Evolutionary conservation across 2,888 invertebrate genomes (phyloP).

Genomic region (Drosophila kuntzei): DNA sequence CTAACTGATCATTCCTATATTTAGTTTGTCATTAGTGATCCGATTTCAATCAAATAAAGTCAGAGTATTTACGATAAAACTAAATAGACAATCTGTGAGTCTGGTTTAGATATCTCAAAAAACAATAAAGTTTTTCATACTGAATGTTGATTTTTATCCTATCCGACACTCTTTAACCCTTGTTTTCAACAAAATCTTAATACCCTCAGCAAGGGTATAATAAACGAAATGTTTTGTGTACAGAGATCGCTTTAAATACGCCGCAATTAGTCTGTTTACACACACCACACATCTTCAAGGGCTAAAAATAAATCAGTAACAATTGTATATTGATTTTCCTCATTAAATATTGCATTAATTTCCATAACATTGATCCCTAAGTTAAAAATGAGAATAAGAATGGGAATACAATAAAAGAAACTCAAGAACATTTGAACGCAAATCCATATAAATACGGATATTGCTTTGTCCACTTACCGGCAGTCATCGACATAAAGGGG

Average conservation of each 20-base stretch:
- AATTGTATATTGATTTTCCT: constrained; percentile 29
- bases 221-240: constrained; percentile 2
- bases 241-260: constrained; percentile 26
- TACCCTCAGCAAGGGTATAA: background rate
- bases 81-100: background rate
- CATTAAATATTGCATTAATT: constrained; percentile 54
- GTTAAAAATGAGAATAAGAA: constrained; percentile 17
- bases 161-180: background rate
- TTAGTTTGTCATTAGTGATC: too few relatives aligned
- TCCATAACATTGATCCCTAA: constrained; percentile 58
- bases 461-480: constrained; percentile 39
- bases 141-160: background rate
- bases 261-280: constrained; percentile 51
- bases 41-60: background rate
- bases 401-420: constrained; percentile 38
- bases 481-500: constrained; percentile 14
- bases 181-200: background rate
- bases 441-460: constrained; percentile 27
- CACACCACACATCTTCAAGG: constrained; percentile 31
- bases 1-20: background rate
- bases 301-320: constrained; percentile 44
- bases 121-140: background rate
- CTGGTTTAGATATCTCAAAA: too few relatives aligned
- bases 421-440: constrained; percentile 26
- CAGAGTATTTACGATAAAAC: background rate